Base-by-base conservation (phyloP, 2,888 invertebrate species). In the Dynastes grantii region DNA sequence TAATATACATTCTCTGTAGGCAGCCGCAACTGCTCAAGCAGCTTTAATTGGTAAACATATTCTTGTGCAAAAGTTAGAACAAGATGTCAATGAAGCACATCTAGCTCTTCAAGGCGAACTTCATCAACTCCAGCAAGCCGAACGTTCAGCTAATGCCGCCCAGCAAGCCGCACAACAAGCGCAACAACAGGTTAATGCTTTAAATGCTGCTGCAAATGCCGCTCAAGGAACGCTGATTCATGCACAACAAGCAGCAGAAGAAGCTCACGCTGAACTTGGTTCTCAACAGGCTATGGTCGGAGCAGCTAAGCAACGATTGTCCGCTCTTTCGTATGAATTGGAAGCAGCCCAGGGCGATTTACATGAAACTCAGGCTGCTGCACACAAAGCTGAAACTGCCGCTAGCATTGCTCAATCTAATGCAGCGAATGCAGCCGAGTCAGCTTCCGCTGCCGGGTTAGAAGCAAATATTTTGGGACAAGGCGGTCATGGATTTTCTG, bases 211-310 rank as follows among this genome's bases (percentile, higher is more conserved):
- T 0, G 85, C 95, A 73, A 95, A 95, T 87, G 94, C 94, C 53
- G 95, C 95, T 0, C 95, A 94, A 85, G 92, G 94, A 0, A 93
- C 95, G 0, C 92, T 93, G 0, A 94, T 95, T 80, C 94, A 95
- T 85, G 94, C 95, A 0, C 92, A 93, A 79, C 94, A 94, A 83
- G 93, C 95, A 0, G 92, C 95, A 0, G 92, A 92, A 0, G 94
- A 94, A 84, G 93, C 95, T 0, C 92, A 94, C 0, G 94, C 94
- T 61, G 95, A 95, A 87, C 88, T 94, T 6, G 95, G 95, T 0
- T 94, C 95, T 0, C 95, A 95, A 85, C 63, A 77, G 49, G 92
- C 94, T 55, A 95, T 95, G 95, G 93, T 95, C 1, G 94, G 95
- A 8, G 92, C 94, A 8, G 94, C 95, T 0, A 91, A 94, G 80